phyloP scores from a whole-genome alignment of 2,113 vertebrate genomes.

The Fukomys damarensis region DNA sequence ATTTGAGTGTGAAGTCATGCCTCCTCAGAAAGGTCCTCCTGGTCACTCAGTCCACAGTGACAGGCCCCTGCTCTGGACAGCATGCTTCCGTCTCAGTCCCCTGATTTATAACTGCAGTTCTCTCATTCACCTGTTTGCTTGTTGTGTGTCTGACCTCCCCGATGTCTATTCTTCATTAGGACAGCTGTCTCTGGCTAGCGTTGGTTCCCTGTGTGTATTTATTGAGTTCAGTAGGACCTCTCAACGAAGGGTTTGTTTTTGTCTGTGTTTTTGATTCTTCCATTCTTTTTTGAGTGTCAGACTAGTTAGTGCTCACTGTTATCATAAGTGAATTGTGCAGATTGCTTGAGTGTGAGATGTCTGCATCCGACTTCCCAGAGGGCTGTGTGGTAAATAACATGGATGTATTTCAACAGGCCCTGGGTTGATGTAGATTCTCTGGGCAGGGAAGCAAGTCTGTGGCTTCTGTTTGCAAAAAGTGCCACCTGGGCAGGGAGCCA shows the following conservation, averaged over 20 bases:
- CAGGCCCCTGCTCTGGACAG: fast-evolving
- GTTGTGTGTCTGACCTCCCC: fast-evolving
- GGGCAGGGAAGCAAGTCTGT: fast-evolving
- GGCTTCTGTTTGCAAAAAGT: background rate
- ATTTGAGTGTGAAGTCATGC: fast-evolving
- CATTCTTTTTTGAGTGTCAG: background rate
- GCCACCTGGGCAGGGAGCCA: too few relatives aligned
- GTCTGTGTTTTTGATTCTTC: too few relatives aligned
- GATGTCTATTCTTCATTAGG: background rate
- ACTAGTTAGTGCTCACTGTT: background rate
- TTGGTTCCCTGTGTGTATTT: fast-evolving
- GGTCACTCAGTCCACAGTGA: too few relatives aligned
- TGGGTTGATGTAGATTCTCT: background rate
- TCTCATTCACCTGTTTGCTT: background rate
- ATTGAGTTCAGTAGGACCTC: background rate
- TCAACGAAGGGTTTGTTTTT: background rate
- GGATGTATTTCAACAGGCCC: background rate
- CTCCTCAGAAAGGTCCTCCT: background rate
- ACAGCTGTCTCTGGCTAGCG: fast-evolving
- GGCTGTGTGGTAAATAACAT: background rate
- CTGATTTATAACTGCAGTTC: background rate
- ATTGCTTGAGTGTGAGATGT: background rate
- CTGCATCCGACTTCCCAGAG: background rate
- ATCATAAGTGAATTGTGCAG: background rate
- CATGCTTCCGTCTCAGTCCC: fast-evolving